Evolutionary conservation across 23 tunicate genomes (phyloP), one percentile per base, ranked within the genome.

Genomic region (Ascidia mentula): DNA sequence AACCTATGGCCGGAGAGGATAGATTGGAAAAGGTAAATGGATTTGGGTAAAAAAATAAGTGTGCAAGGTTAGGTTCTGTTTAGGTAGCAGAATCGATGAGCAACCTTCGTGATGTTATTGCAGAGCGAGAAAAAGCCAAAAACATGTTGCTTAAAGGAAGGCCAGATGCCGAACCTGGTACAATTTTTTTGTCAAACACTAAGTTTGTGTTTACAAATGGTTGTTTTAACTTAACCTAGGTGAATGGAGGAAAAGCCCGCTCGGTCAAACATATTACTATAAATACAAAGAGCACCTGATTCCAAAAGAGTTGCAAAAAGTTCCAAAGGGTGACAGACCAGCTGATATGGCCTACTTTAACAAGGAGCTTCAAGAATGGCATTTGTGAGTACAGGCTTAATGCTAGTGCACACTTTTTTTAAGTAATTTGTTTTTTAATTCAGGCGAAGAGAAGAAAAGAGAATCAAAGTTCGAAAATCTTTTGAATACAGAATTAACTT

Each of bases 81-180:
- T 36, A 89, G 88, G 97, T 93, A 26, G 98, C 98, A 32, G 98
- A 93, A 76, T 93, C 98, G 7, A 93, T 93, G 98, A 88, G 98
- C 82, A 93, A 93, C 73, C 37, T 93, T 7, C 80, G 98, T 36
- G 98, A 93, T 80, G 94, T 93, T 20, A 69, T 93, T 2, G 93
- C 89, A 15, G 98, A 93, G 77, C 60, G 98, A 8, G 93, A 93
- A 72, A 31, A 76, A 28, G 89, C 93, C 17, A 80, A 72, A 31
- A 93, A 93, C 40, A 88, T 84, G 98, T 45, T 93, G 40, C 38
- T 75, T 32, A 77, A 77, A 59, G 97, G 97, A 34, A 86, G 86
- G 7, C 79, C 86, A 0, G 84, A 89, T 31, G 76, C 74, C 74
- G 87, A 69, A 31, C 65, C 65, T 53, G 65, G 65, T n/a, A n/a